phyloP scores from a whole-genome alignment of 2,797 vertebrate species.

The Sciurus vulgaris region DNA sequence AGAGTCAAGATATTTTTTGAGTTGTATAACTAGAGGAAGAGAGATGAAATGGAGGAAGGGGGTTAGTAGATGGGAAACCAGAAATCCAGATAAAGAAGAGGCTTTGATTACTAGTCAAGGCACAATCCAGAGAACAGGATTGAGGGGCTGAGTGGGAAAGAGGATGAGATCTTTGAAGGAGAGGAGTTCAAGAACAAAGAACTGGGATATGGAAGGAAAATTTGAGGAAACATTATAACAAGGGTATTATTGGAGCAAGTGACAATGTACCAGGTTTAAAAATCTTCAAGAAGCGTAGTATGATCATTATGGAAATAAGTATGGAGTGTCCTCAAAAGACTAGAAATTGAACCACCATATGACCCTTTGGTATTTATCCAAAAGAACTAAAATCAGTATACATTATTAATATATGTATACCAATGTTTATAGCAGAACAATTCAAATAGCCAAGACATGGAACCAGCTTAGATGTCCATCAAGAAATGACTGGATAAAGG shows the following conservation, averaged over 20 bases:
- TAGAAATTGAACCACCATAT: no score
- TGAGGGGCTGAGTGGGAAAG: not conserved
- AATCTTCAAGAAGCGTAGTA: not conserved
- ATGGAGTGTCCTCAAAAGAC: no score
- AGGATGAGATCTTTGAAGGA: not conserved
- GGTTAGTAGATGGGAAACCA: not conserved
- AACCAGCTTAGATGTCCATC: no score
- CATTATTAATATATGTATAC: no score
- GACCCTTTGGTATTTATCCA: no score
- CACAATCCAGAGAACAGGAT: not conserved
- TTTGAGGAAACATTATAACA: not conserved
- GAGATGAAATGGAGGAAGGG: not conserved
- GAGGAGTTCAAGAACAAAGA: not conserved
- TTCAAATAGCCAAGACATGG: no score
- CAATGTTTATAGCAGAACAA: no score
- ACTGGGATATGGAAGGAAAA: not conserved
- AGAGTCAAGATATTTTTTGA: not conserved
- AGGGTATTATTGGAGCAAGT: not conserved
- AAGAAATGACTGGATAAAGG: no score
- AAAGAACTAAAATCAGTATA: no score
- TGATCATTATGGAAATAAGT: no score
- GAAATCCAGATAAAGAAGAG: not conserved
- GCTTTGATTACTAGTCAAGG: not conserved
- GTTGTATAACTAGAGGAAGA: not conserved
- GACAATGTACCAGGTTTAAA: not conserved